Percentiles rank a stretch among this genome's conserved stretches.
phyloP scores from a whole-genome alignment of 1,140 invertebrate genomes.

The Pseudomyrmex dendroicus region DNA sequence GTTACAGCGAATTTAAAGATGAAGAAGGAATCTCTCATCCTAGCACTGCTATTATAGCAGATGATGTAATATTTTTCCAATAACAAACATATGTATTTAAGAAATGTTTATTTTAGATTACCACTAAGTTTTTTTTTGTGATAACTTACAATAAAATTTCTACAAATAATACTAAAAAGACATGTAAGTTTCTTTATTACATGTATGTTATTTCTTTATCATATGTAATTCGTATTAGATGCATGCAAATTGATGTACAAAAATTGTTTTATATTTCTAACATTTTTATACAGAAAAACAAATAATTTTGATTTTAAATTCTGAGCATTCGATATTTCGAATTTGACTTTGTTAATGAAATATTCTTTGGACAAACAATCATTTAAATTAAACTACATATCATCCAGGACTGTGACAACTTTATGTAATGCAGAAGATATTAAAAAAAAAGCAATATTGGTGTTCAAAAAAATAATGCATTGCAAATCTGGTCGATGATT shows the following conservation, averaged over 20 bases:
- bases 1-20: conserved; percentile 94
- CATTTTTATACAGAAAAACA: conserved; percentile 9
- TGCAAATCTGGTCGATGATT: not conserved
- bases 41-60: conserved; percentile 93
- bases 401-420: no score
- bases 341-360: not conserved
- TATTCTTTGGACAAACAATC: not conserved
- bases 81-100: conserved; percentile 1
- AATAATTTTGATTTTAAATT: not conserved
- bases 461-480: no score
- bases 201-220: no score
- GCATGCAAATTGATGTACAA: conserved; percentile 2
- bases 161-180: not conserved
- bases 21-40: conserved; percentile 89
- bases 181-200: not conserved
- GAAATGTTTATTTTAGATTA: not conserved
- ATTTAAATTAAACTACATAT: no score
- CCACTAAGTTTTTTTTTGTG: no score
- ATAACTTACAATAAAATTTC: conserved; percentile 22
- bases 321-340: not conserved
- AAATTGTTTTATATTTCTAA: conserved; percentile 1
- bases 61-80: conserved; percentile 93
- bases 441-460: no score
- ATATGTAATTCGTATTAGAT: not conserved
- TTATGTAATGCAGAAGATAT: no score